These are phyloP conservation scores for Heliconius himera DNA, from an alignment of 1,140 invertebrate species.

Conservation along the genomic window DNA sequence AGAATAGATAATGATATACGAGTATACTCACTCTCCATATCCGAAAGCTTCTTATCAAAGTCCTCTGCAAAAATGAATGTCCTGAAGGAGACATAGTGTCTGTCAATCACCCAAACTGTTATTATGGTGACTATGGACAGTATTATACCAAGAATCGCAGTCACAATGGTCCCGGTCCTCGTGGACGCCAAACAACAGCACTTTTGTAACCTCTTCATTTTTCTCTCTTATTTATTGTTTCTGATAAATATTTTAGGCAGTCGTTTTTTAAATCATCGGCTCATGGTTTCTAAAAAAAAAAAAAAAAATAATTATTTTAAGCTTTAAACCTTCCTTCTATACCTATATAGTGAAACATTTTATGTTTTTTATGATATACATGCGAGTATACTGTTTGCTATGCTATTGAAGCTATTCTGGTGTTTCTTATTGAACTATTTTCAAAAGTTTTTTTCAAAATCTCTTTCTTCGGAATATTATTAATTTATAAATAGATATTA, in stretches of 20 bases:
- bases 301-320: neutral
- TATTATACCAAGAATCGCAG: conserved; percentile 86
- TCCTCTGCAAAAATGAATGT: conserved; percentile 86
- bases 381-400: too few relatives aligned
- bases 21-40: conserved; percentile 80
- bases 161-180: conserved; percentile 86
- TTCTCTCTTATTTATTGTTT: conserved; percentile 7
- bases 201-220: conserved; percentile 67
- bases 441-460: too few relatives aligned
- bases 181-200: conserved; percentile 87
- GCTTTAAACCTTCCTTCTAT: too few relatives aligned
- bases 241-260: conserved; percentile 31
- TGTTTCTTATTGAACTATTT: too few relatives aligned
- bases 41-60: conserved; percentile 77
- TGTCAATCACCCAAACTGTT: conserved; percentile 63
- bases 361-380: too few relatives aligned
- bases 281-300: conserved; percentile 61
- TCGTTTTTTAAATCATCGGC: conserved; percentile 40
- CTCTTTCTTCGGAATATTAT: too few relatives aligned
- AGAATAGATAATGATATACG: too few relatives aligned
- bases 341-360: too few relatives aligned
- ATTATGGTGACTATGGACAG: conserved; percentile 81
- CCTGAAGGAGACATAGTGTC: conserved; percentile 82
- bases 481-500: too few relatives aligned
- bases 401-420: too few relatives aligned